phyloP scores from a whole-genome alignment of 2,888 invertebrate genomes.

The Vesta saturnalis region DNA sequence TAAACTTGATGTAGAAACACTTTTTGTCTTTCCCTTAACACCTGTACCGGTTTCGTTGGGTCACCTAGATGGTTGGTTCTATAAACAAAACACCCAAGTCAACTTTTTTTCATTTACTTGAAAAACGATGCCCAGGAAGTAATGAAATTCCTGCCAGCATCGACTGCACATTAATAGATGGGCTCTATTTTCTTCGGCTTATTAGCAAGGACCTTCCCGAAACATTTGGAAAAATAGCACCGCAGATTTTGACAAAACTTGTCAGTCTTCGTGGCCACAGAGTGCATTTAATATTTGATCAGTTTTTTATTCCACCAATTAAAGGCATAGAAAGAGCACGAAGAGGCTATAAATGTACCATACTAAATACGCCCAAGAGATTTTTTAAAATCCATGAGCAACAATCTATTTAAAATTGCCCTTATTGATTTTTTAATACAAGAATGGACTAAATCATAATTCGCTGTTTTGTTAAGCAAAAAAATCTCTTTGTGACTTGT shows the following conservation, averaged over 20 bases:
- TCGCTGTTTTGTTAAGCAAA: neutral
- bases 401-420: neutral
- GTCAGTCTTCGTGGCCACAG: neutral
- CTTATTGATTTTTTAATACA: neutral
- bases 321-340: neutral
- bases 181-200: neutral
- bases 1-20: neutral
- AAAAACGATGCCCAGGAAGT: neutral
- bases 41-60: neutral
- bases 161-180: neutral
- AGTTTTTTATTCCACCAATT: neutral
- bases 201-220: neutral
- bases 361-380: neutral
- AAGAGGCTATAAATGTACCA: neutral
- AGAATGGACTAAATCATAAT: neutral
- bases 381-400: neutral
- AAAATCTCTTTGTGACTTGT: neutral
- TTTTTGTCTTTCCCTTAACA: neutral
- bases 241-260: neutral
- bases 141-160: neutral
- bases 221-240: neutral
- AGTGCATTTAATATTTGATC: neutral
- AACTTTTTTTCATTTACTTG: neutral
- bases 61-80: neutral
- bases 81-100: neutral